Base-by-base conservation (phyloP, 2,113 vertebrate genomes). In the Thermophis baileyi region DNA sequence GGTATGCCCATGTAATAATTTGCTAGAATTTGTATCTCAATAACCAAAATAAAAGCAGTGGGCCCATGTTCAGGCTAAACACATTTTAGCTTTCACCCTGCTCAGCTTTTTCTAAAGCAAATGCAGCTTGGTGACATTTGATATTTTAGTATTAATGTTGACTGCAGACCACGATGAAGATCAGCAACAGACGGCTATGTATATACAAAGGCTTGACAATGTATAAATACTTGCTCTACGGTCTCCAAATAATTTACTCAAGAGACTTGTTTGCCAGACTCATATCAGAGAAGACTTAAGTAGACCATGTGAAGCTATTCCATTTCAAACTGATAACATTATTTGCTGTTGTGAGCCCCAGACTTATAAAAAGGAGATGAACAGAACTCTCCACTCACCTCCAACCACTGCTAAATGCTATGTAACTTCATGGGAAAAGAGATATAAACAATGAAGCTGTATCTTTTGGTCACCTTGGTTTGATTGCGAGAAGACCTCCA, bases 161-260 rank as follows among this genome's bases (percentile, higher is more conserved):
- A 44, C 57, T 88, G 47, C 11, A 92, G 53, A 46, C 53, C 35
- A n/a, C 4, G 86, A 22, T 35, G 44, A 44, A 87, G 57, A 53
- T 51, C 14, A 35, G 20, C 44, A 87, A 27, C 25, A 74, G 60
- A 54, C 8, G 16, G 44, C 30, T 35, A 25, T 25, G 18, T 18
- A 87, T 57, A 47, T 60, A 57, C 27, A 49, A 35, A 50, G 55
- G 9, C 54, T 91, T 91, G 27, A 8, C 54, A 63, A 50, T 22
- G 47, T 11, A n/a, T 49, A 87, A 47, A 60, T 46, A 12, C 35
- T 85, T 54, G 74, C 50, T 54, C 22, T 16, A 18, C 11, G 18
- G 35, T 85, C 12, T 44, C 47, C 53, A 86, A n/a, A 87, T 57
- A 9, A 57, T 94, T 93, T 93, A 94, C 94, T 94, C 51, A 90